These are phyloP conservation scores for Pipistrellus pygmaeus DNA, from an alignment of 2,797 vertebrate genomes.

Conservation along the genomic window DNA sequence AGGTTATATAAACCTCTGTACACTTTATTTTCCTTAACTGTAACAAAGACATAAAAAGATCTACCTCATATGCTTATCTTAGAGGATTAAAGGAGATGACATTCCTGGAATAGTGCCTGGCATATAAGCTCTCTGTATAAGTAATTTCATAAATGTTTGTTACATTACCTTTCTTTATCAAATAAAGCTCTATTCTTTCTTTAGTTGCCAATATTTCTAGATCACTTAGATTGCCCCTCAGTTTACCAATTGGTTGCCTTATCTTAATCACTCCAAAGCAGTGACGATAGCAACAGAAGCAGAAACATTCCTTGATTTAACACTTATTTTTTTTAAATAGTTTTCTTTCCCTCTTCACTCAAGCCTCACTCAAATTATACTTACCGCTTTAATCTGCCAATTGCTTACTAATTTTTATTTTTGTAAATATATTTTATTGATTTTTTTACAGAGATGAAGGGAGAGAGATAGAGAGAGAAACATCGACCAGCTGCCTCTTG, in stretches of 20 bases:
- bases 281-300: not conserved
- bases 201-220: not conserved
- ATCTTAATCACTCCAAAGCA: not conserved
- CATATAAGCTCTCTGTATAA: constrained; percentile 12
- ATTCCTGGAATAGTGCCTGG: not conserved
- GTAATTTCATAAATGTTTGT: constrained; percentile 1
- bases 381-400: not conserved
- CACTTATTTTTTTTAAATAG: not conserved
- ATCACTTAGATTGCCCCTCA: not conserved
- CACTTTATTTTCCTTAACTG: constrained; percentile 6
- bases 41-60: not conserved
- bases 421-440: too few relatives aligned
- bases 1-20: not conserved
- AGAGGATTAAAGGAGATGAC: not conserved
- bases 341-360: not conserved
- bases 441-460: too few relatives aligned
- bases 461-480: too few relatives aligned
- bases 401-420: not conserved
- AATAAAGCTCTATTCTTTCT: constrained; percentile 6
- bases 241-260: not conserved
- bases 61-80: not conserved
- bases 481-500: too few relatives aligned
- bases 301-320: constrained; percentile 11
- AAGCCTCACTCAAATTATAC: not conserved
- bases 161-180: constrained; percentile 4